Base-by-base conservation (phyloP, 2,797 vertebrate genomes). In the Myotis vivesi region DNA sequence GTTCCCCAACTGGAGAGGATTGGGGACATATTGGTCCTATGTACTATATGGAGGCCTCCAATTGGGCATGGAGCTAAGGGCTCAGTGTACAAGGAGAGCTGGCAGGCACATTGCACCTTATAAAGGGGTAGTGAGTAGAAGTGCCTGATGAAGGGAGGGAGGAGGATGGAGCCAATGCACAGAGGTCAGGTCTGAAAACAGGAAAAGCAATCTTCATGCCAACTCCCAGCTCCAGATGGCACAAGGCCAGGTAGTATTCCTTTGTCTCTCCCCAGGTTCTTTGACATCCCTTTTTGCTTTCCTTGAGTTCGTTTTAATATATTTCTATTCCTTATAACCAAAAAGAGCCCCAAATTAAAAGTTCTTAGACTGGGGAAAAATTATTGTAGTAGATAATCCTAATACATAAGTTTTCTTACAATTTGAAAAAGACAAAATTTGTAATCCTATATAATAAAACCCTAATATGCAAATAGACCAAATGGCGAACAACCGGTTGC, bases 401-500 rank as follows among this genome's bases (percentile, higher is more conserved):
- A 33, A 23, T 49, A 10, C 25, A 79, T 84, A 53, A 76, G 19
- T 38, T 89, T 83, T 93, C 36, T 68, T 49, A 59, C n/a, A 89
- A 25, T 41, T 17, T 23, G 59, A 62, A 68, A 59, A 75, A 94
- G 57, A 68, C 44, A 77, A 94, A 89, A 23, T 46, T 46, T 46
- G 46, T 46, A 46, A 46, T 46, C 46, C 46, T 46, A 46, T 46
- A 46, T 11, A 46, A 46, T 46, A 13, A 46, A 46, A 46, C 12
- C 46, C 46, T 46, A 46, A 46, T 46, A 46, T 46, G 46, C 46
- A 46, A 46, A 46, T 46, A 46, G 46, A 46, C 46, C 46, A 46
- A 46, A 46, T 0, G 3, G 46, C 4, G 12, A 46, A 13, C 3
- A 1, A 46, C 46, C 3, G 46, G 46, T 46, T 2, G 1, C 46